A percentile compares a stretch with the other conserved stretches of the same genome.
phyloP scores from a whole-genome alignment of 2,797 vertebrate genomes.

The Notoglanidium macrostoma region DNA sequence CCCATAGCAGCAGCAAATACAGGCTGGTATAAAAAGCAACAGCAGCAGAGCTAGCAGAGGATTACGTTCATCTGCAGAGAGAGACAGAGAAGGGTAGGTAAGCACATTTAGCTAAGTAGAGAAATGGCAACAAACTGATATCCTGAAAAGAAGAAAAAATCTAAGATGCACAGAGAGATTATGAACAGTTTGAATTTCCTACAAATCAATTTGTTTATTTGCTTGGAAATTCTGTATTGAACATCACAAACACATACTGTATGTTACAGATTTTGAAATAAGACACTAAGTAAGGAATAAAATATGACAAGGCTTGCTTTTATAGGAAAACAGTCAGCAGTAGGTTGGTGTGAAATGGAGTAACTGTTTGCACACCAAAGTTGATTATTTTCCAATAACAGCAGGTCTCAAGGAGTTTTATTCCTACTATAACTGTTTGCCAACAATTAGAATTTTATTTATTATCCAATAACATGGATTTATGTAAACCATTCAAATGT shows the following conservation, averaged over 20 bases:
- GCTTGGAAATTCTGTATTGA: not conserved
- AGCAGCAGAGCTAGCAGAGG: slow-evolving; percentile 68
- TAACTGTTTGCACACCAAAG: not conserved
- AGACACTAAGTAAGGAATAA: not conserved
- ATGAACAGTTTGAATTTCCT: not conserved
- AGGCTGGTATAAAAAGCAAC: slow-evolving; percentile 68
- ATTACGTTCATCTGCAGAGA: slow-evolving; percentile 57
- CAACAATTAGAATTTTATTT: not conserved
- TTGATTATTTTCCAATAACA: not conserved
- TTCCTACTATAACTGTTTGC: not conserved
- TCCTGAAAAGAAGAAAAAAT: not conserved
- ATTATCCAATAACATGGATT: not conserved
- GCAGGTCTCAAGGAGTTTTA: not conserved
- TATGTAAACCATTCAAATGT: not conserved
- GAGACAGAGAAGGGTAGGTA: not conserved
- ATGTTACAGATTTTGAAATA: not conserved
- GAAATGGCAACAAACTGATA: not conserved
- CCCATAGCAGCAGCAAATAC: slow-evolving; percentile 71
- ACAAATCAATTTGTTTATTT: not conserved
- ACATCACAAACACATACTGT: not conserved
- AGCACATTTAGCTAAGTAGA: not conserved
- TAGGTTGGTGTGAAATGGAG: not conserved
- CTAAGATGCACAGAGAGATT: not conserved
- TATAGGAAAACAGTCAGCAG: not conserved
- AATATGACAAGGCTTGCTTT: not conserved